Evolutionary conservation across 2,797 vertebrate species (phyloP).

Genomic region (Lacerta viridis): DNA sequence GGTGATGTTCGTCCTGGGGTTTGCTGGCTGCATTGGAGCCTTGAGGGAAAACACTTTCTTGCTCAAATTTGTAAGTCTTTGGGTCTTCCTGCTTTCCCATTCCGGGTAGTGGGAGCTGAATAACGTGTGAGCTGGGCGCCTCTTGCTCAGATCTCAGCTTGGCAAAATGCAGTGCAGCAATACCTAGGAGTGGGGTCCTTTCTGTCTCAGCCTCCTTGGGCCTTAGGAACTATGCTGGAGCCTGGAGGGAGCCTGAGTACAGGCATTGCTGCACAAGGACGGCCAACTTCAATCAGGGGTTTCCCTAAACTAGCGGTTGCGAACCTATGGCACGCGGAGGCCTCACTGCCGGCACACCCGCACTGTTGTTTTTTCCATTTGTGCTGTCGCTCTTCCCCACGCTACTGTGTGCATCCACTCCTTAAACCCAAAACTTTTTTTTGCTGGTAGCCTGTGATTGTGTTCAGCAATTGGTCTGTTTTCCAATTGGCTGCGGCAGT

Average conservation of each 20-base stretch:
- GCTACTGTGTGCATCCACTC: no score
- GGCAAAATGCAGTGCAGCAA: background rate
- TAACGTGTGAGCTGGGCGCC: background rate
- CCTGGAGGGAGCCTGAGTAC: background rate
- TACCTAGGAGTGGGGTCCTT: background rate
- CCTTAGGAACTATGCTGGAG: background rate
- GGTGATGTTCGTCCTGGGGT: slow-evolving; percentile 93
- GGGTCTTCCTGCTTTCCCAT: background rate
- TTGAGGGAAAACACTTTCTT: slow-evolving; percentile 92
- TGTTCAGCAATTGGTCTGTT: no score
- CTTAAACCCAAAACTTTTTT: no score
- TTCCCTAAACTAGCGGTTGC: background rate
- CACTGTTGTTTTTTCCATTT: no score
- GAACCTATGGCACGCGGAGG: no score
- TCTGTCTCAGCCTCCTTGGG: background rate
- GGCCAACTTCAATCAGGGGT: background rate
- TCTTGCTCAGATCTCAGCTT: background rate
- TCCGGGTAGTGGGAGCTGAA: background rate
- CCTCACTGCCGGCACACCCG: no score
- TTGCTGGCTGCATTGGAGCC: slow-evolving; percentile 93
- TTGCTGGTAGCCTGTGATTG: no score
- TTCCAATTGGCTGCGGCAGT: no score
- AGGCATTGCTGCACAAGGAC: background rate
- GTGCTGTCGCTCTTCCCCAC: no score
- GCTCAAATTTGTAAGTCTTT: slow-evolving; percentile 91